phyloP scores from a whole-genome alignment of 2,113 vertebrate genomes.

The Proterorhinus semilunaris region DNA sequence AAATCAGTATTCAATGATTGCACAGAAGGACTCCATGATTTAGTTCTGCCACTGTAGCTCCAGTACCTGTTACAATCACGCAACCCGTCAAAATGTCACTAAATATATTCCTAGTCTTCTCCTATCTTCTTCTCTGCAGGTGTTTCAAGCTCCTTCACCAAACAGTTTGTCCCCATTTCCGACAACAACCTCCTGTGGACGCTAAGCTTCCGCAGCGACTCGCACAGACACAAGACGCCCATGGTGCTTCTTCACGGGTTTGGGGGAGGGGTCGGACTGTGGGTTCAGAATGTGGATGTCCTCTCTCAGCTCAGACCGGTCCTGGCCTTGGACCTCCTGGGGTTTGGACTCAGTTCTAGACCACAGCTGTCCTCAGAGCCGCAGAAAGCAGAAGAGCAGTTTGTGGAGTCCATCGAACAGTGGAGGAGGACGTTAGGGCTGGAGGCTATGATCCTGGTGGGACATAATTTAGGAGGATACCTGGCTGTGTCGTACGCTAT shows the following conservation, averaged over 20 bases:
- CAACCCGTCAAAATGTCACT: too few species aligned
- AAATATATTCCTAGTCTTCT: too few species aligned
- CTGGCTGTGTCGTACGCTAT: constrained; percentile 88
- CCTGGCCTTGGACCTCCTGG: constrained; percentile 89
- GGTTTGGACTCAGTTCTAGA: constrained; percentile 93
- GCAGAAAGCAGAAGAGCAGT: constrained; percentile 86
- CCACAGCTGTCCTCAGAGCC: constrained; percentile 84
- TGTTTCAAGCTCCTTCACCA: constrained; percentile 79
- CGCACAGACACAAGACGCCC: constrained; percentile 79
- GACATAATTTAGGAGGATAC: constrained; percentile 94
- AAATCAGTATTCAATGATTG: constrained; percentile 1
- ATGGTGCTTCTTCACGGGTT: constrained; percentile 94
- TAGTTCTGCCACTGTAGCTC: not conserved
- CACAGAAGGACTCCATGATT: not conserved
- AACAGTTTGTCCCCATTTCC: constrained; percentile 80
- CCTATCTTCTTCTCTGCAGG: constrained; percentile 66
- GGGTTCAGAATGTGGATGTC: constrained; percentile 91
- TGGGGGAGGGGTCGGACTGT: constrained; percentile 91
- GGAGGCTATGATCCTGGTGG: constrained; percentile 89
- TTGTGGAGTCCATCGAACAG: constrained; percentile 92
- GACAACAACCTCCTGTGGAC: constrained; percentile 89
- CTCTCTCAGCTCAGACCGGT: constrained; percentile 83
- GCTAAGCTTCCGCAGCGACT: constrained; percentile 73
- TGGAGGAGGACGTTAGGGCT: constrained; percentile 86
- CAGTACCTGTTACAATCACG: too few species aligned